Evolutionary conservation across 2,113 vertebrate species (phyloP), one percentile per base, ranked within the genome.

Genomic region (Labeo rohita): DNA sequence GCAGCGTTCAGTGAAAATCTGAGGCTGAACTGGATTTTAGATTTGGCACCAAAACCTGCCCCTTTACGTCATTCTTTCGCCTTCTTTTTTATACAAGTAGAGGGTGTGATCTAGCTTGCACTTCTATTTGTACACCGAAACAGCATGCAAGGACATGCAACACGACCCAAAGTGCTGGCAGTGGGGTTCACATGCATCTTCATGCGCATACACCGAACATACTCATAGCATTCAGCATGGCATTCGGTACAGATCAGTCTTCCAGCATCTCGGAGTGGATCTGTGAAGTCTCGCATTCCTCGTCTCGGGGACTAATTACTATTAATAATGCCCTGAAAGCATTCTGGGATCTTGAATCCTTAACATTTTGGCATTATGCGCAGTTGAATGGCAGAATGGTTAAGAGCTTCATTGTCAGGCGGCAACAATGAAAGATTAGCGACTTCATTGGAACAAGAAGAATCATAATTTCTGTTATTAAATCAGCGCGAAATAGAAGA

Each of bases 211-310:
- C 77, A 56, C 11, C 15, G n/a, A 54, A 52, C 45, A 49, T 18
- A 70, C 12, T 12, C n/a, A 6, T 13, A 73, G 2, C 52, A n/a
- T 43, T 61, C 50, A 59, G 63, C 43, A 47, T 94, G 95, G 96
- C 95, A 74, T 95, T 95, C 87, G 77, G 50, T 83, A 91, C 95
- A 96, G 96, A 95, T 70, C 96, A 96, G 96, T 97, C 96, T 97
- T 99, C 95, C 97, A 97, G 96, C 92, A 94, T 95, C 95, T 89
- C 50, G 86, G 85, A 80, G 76, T 78, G 70, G 6, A 21, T 3
- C 15, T 12, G 59, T 28, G 59, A 16, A 28, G 45, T 73, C 39
- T 45, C 18, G 39, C 9, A 8, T 75, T 75, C 21, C 45, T 75
- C 12, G 9, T n/a, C 18, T 45, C 2, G 68, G 16, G 39, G 11